Conservation (phyloP, 2,888 invertebrate species). For the Ochropacha duplaris region DNA sequence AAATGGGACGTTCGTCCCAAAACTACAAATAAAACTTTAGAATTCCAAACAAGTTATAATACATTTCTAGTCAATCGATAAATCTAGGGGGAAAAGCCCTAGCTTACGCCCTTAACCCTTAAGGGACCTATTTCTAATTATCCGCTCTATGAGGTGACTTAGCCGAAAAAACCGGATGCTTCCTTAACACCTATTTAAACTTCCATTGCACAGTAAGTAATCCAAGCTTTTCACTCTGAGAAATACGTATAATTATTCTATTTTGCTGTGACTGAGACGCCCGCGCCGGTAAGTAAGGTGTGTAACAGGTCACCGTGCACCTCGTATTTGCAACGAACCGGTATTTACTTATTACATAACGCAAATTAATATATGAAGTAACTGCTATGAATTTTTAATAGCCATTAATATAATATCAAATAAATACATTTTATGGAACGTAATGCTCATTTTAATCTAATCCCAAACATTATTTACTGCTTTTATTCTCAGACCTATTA, state of each 20-base stretch:
- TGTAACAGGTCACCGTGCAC: constrained; percentile 21
- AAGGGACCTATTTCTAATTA: too few species aligned
- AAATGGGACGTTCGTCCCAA: too few species aligned
- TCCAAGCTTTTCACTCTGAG: constrained; percentile 4
- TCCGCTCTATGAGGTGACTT: too few species aligned
- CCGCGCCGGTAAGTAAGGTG: not conserved
- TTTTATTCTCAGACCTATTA: too few species aligned
- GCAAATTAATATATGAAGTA: constrained; percentile 16
- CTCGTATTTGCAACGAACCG: constrained; percentile 30
- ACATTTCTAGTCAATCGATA: too few species aligned
- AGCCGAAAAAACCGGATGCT: not conserved
- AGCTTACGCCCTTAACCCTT: too few species aligned
- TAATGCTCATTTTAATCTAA: too few species aligned
- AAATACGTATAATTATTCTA: constrained; percentile 1
- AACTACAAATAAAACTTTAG: too few species aligned
- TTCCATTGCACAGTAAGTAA: not conserved
- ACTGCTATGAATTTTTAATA: not conserved
- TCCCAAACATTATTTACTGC: too few species aligned
- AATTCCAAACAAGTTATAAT: too few species aligned
- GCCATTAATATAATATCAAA: not conserved
- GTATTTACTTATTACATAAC: constrained; percentile 35
- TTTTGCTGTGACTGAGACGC: not conserved
- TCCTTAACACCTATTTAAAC: too few species aligned
- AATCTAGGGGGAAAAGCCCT: too few species aligned
- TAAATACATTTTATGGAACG: not conserved